Evolutionary conservation across 2,888 invertebrate species (phyloP).

Genomic region (Deilephila elpenor): DNA sequence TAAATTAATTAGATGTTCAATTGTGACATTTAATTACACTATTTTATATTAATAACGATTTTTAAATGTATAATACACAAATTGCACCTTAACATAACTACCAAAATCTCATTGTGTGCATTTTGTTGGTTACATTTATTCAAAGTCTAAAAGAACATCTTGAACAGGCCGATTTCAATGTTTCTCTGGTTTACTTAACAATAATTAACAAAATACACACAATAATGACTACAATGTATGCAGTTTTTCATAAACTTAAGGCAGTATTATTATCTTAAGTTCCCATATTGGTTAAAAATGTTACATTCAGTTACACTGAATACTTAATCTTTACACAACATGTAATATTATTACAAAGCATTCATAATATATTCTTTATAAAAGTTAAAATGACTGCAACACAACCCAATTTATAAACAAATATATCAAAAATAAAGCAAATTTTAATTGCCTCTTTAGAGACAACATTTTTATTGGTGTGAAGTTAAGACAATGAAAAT

Average conservation of each 20-base stretch:
- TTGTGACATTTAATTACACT: neutral
- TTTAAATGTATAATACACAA: neutral
- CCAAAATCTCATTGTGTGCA: neutral
- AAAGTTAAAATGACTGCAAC: neutral
- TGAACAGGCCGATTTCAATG: constrained; percentile 19
- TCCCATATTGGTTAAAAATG: neutral
- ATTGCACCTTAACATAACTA: neutral
- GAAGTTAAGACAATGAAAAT: neutral
- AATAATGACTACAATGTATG: neutral
- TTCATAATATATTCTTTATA: neutral
- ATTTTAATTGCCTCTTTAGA: constrained; percentile 5
- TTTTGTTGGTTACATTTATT: neutral
- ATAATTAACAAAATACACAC: constrained; percentile 9
- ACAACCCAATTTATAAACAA: constrained; percentile 1
- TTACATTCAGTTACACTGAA: constrained; percentile 13
- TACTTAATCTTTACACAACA: neutral
- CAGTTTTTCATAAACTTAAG: neutral
- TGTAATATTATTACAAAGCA: neutral
- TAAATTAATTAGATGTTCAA: neutral
- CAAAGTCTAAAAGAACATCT: constrained; percentile 15
- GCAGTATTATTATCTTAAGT: constrained; percentile 6
- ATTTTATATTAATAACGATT: neutral
- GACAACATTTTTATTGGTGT: neutral
- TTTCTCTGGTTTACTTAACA: neutral
- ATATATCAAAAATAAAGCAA: neutral